Conservation (phyloP, 2,888 invertebrate species). For the Molorchus minor region DNA sequence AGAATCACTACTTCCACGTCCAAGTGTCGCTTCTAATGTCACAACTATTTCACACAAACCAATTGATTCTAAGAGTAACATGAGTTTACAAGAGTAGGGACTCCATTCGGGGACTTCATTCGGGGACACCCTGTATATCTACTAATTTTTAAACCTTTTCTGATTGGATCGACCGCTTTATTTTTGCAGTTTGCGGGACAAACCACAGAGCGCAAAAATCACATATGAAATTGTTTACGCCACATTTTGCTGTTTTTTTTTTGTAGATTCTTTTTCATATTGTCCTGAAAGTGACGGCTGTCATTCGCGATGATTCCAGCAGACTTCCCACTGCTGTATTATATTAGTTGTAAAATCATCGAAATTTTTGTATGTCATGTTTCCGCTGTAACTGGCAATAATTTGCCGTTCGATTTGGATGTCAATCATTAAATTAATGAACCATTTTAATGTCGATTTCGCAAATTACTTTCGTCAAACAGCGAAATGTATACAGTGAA, state of each 20-base stretch:
- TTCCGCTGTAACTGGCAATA: conserved; percentile 29
- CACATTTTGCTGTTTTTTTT: conserved; percentile 37
- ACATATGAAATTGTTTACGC: conserved; percentile 30
- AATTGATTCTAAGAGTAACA: no score
- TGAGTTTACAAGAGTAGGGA: no score
- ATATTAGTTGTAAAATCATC: conserved; percentile 31
- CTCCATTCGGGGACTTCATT: no score
- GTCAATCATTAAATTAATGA: conserved; percentile 49
- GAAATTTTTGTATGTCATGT: conserved; percentile 33
- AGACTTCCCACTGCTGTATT: conserved; percentile 34
- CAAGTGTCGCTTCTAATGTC: no score
- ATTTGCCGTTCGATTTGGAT: conserved; percentile 38
- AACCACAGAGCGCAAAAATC: no score
- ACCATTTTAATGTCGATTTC: conserved; percentile 49
- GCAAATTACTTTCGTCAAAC: conserved; percentile 35
- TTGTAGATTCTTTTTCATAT: conserved; percentile 39
- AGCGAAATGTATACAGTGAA: no score
- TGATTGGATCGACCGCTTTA: no score
- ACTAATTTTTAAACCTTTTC: no score
- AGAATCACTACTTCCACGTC: no score
- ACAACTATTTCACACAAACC: no score
- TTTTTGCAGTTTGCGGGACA: no score
- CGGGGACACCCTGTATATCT: no score
- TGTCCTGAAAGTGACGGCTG: conserved; percentile 46
- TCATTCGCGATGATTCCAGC: conserved; percentile 47